Percentiles rank a stretch among this genome's conserved stretches.
These are phyloP conservation scores for Lepus europaeus DNA, from an alignment of 2,113 vertebrate genomes.

Conservation along the genomic window DNA sequence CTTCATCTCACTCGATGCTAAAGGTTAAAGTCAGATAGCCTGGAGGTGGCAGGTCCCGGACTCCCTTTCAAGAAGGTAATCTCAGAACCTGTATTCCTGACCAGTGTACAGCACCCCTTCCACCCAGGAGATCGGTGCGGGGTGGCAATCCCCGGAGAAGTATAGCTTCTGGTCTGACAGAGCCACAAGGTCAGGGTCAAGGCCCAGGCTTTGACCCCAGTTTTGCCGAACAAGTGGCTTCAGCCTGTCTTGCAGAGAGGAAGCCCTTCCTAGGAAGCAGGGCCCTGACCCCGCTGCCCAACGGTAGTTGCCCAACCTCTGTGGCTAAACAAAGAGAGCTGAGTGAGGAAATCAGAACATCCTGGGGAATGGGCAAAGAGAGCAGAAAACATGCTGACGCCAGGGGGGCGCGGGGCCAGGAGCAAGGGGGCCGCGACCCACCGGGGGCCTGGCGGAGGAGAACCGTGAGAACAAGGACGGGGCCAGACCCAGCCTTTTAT, in stretches of 20 bases:
- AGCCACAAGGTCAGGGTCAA: neutral
- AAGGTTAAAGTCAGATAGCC: neutral
- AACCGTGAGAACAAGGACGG: neutral
- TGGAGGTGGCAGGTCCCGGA: neutral
- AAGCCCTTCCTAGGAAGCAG: slow-evolving; percentile 29
- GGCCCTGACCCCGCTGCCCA: neutral
- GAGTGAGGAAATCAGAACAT: slow-evolving; percentile 65
- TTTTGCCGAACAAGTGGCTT: neutral
- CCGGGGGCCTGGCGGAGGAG: neutral
- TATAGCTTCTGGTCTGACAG: neutral
- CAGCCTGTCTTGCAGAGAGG: neutral
- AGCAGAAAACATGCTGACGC: neutral
- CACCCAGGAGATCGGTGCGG: neutral
- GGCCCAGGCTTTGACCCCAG: neutral
- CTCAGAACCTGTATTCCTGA: neutral
- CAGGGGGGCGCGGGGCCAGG: neutral
- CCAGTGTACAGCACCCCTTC: neutral
- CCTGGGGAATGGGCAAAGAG: slow-evolving; percentile 18
- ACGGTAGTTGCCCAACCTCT: slow-evolving; percentile 1
- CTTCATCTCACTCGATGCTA: neutral
- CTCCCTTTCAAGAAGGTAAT: neutral
- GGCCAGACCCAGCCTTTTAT: slow-evolving; percentile 26
- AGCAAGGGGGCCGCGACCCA: neutral
- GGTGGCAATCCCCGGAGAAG: neutral
- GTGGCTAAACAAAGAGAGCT: slow-evolving; percentile 44